These are phyloP conservation scores for Conchocele bisecta DNA, from an alignment of 2,888 invertebrate species.

Conservation along the genomic window DNA sequence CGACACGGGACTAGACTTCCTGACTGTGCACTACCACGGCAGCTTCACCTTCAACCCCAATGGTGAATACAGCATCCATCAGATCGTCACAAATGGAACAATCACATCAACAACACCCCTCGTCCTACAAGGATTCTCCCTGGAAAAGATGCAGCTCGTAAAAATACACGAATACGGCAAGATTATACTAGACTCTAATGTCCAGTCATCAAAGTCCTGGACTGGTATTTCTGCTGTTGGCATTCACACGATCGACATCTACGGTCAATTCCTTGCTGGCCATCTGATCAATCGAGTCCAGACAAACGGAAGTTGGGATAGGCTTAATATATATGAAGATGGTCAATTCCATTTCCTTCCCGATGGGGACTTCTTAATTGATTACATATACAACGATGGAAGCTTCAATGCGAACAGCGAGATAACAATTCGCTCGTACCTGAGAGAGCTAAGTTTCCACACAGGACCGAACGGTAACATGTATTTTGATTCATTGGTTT, in stretches of 20 bases:
- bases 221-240: constrained; percentile 54
- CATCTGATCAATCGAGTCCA: constrained; percentile 41
- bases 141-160: constrained; percentile 44
- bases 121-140: constrained; percentile 42
- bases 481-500: constrained; percentile 46
- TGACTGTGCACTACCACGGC: constrained; percentile 53
- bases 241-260: constrained; percentile 49
- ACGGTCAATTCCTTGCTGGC: constrained; percentile 57
- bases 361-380: constrained; percentile 51
- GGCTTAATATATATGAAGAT: constrained; percentile 45
- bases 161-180: constrained; percentile 53
- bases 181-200: constrained; percentile 56
- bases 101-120: constrained; percentile 53
- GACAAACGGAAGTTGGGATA: constrained; percentile 56
- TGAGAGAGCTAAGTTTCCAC: constrained; percentile 18
- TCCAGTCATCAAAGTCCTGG: constrained; percentile 46
- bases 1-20: constrained; percentile 38
- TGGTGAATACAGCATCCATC: constrained; percentile 43
- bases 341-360: constrained; percentile 59
- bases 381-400: constrained; percentile 50
- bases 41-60: constrained; percentile 59
- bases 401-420: constrained; percentile 40
- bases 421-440: constrained; percentile 40
- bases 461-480: constrained; percentile 36
- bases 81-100: constrained; percentile 54